phyloP scores from a whole-genome alignment of 23 tunicate species.

The Ascidia mentula region DNA sequence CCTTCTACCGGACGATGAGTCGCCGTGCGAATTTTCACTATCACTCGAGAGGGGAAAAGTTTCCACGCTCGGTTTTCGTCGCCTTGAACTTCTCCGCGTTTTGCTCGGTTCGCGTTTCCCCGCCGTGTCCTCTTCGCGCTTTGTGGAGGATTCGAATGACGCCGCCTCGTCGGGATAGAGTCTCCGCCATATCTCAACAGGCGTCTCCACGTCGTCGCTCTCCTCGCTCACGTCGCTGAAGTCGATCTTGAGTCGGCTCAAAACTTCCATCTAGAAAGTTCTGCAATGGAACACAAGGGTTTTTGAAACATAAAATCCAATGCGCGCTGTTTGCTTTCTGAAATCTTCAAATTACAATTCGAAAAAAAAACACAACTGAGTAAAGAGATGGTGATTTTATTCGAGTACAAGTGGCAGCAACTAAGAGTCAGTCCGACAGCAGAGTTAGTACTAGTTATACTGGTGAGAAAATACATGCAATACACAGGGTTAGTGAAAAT shows the following conservation, averaged over 20 bases:
- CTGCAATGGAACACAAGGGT: background rate
- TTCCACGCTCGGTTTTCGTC: background rate
- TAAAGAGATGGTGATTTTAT: background rate
- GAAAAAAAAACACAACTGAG: background rate
- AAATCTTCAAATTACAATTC: background rate
- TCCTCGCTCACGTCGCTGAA: constrained; percentile 34
- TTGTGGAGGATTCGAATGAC: background rate
- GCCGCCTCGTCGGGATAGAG: background rate
- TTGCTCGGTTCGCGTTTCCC: background rate
- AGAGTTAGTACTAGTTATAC: too few species aligned
- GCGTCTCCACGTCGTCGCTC: constrained; percentile 47
- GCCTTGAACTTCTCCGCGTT: background rate
- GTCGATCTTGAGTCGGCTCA: background rate
- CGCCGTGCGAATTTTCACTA: background rate
- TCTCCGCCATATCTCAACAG: constrained; percentile 31
- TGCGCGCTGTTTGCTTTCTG: background rate
- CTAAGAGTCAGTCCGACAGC: too few species aligned
- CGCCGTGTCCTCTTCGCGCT: background rate
- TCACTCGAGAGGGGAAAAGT: background rate
- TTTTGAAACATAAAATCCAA: background rate
- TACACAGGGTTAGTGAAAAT: too few species aligned
- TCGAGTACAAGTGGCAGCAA: background rate
- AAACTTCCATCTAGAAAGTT: background rate
- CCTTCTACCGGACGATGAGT: background rate
- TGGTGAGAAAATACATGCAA: too few species aligned